Percentiles rank a stretch among this genome's conserved stretches.
phyloP scores from a whole-genome alignment of 1,140 invertebrate genomes.

The Drosophila repleta region DNA sequence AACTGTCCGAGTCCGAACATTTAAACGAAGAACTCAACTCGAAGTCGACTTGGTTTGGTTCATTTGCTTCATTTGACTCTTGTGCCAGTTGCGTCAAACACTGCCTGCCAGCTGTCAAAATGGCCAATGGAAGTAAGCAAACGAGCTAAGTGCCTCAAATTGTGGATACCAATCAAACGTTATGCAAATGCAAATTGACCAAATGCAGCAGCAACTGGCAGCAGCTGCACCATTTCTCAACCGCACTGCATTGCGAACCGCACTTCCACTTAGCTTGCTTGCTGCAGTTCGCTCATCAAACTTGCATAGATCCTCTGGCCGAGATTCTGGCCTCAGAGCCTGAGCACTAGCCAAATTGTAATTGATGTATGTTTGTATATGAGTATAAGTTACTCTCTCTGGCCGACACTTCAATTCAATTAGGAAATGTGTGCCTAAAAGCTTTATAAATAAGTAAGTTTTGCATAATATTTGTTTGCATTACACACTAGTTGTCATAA shows the following conservation, averaged over 20 bases:
- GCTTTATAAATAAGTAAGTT: slow-evolving; percentile 45
- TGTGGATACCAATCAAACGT: slow-evolving; percentile 64
- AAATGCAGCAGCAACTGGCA: slow-evolving; percentile 62
- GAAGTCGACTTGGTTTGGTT: slow-evolving; percentile 11
- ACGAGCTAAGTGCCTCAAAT: slow-evolving; percentile 31
- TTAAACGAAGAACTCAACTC: slow-evolving; percentile 36
- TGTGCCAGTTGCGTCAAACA: slow-evolving; percentile 67
- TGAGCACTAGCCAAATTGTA: slow-evolving; percentile 53
- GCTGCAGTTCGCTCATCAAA: slow-evolving; percentile 52
- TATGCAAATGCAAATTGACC: slow-evolving; percentile 77
- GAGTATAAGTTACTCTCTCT: too few species aligned
- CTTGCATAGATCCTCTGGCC: slow-evolving; percentile 54
- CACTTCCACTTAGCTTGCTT: slow-evolving; percentile 74
- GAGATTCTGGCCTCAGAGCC: slow-evolving; percentile 42
- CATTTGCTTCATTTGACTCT: slow-evolving; percentile 37
- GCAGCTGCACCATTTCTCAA: slow-evolving; percentile 46
- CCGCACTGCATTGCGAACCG: slow-evolving; percentile 53
- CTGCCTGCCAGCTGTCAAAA: slow-evolving; percentile 42
- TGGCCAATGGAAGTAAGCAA: slow-evolving; percentile 13
- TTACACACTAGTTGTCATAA: background rate
- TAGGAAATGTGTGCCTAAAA: slow-evolving; percentile 50
- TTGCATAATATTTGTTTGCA: slow-evolving; percentile 36
- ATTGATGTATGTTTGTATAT: slow-evolving; percentile 64
- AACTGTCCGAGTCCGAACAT: slow-evolving; percentile 40
- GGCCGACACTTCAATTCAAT: slow-evolving; percentile 63